Evolutionary conservation across 1,140 invertebrate species (phyloP).

Genomic region (Anastrepha obliqua): DNA sequence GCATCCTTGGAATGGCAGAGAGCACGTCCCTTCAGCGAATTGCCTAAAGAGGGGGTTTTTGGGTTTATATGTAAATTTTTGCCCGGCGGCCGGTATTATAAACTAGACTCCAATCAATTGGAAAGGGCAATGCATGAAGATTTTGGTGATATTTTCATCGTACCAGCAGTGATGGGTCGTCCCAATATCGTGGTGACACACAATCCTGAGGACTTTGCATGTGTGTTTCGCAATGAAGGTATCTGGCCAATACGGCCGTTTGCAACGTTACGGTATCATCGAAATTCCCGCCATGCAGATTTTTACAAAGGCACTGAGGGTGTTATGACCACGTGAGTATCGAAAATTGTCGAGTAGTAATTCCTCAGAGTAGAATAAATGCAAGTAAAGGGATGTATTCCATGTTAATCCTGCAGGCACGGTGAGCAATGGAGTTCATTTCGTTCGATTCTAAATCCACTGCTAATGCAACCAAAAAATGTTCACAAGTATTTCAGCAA

Average conservation of each 20-base stretch:
- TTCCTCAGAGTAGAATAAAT: no score
- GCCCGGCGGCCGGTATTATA: constrained; percentile 65
- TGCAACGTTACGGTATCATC: constrained; percentile 56
- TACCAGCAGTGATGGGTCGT: constrained; percentile 53
- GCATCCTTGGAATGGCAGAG: constrained; percentile 11
- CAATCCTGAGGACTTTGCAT: constrained; percentile 57
- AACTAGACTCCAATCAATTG: constrained; percentile 40
- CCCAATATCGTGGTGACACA: constrained; percentile 44
- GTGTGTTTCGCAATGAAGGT: constrained; percentile 58
- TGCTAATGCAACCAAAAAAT: constrained; percentile 68
- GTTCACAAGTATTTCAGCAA: constrained; percentile 66
- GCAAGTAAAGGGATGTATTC: no score
- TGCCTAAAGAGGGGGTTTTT: constrained; percentile 65
- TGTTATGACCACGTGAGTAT: constrained; percentile 49
- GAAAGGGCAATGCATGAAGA: constrained; percentile 44
- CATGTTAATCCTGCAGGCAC: not conserved
- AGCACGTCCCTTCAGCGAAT: constrained; percentile 64
- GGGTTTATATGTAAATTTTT: constrained; percentile 63
- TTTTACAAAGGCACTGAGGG: constrained; percentile 55
- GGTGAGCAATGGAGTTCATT: constrained; percentile 66
- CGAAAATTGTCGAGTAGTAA: no score
- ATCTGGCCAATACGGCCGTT: constrained; percentile 50
- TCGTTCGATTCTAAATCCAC: constrained; percentile 68
- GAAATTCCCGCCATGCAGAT: constrained; percentile 53
- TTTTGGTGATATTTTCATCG: constrained; percentile 54